Evolutionary conservation across 2,888 invertebrate genomes (phyloP).

Genomic region (Marronus borbonicus): DNA sequence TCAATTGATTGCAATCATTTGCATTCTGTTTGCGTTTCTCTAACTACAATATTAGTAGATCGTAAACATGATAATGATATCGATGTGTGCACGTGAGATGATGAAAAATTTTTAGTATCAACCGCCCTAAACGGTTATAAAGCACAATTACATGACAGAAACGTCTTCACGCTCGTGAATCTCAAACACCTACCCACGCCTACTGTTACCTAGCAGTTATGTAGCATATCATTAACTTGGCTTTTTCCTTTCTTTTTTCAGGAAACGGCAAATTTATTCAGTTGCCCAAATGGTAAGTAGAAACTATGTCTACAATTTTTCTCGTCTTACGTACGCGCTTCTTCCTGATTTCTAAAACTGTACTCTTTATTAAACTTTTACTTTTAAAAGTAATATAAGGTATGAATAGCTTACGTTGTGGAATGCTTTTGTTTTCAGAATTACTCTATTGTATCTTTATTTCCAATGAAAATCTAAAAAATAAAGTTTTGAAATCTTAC

Average conservation of each 20-base stretch:
- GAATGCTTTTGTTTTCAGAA: no score
- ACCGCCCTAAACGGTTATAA: neutral
- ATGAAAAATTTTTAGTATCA: constrained; percentile 6
- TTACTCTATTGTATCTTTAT: no score
- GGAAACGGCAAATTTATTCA: constrained; percentile 77
- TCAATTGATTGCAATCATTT: constrained; percentile 3
- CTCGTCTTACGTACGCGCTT: no score
- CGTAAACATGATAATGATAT: neutral
- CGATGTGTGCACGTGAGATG: neutral
- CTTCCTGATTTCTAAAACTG: no score
- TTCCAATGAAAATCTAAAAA: no score
- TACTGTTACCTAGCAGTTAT: neutral
- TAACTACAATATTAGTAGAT: neutral
- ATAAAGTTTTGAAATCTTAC: no score
- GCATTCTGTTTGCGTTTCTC: neutral
- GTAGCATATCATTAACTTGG: constrained; percentile 52
- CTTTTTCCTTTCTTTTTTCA: constrained; percentile 71
- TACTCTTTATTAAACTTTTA: no score
- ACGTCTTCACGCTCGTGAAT: neutral
- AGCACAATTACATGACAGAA: neutral
- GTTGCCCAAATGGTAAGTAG: constrained; percentile 82
- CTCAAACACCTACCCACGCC: neutral
- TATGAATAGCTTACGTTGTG: no score
- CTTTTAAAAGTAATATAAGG: no score
- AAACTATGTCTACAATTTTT: no score